These are phyloP conservation scores for Agonopterix subpropinquella DNA, from an alignment of 2,888 invertebrate genomes.

Conservation along the genomic window DNA sequence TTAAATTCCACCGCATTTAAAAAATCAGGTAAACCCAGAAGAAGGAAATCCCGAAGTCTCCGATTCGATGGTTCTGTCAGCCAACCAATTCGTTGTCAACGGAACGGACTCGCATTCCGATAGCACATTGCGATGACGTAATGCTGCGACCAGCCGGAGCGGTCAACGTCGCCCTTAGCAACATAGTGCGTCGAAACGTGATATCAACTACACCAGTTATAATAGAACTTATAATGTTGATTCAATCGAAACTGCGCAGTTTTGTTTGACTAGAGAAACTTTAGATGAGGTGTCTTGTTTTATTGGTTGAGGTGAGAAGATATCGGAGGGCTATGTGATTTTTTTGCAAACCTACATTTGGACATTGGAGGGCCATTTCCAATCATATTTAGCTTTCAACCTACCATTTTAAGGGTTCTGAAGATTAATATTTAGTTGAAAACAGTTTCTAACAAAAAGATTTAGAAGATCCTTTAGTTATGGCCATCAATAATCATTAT, in stretches of 20 bases:
- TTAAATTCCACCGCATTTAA: too few species aligned
- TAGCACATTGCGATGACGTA: conserved; percentile 50
- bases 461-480: too few species aligned
- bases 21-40: too few species aligned
- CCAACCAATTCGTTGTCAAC: conserved; percentile 8
- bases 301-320: background rate
- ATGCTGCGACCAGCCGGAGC: conserved; percentile 41
- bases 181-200: conserved; percentile 46
- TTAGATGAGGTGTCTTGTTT: background rate
- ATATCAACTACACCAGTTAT: conserved; percentile 14
- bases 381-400: too few species aligned
- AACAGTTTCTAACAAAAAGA: too few species aligned
- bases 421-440: too few species aligned
- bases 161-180: conserved; percentile 45
- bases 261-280: background rate
- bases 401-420: too few species aligned
- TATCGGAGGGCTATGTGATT: background rate
- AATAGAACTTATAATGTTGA: conserved; percentile 11
- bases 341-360: too few species aligned
- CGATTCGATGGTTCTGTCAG: too few species aligned
- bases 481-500: too few species aligned
- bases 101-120: conserved; percentile 40
- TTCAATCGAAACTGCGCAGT: background rate
- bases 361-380: too few species aligned
- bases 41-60: too few species aligned